These are phyloP conservation scores for Bucorvus abyssinicus DNA, from an alignment of 2,797 vertebrate species.

Conservation along the genomic window DNA sequence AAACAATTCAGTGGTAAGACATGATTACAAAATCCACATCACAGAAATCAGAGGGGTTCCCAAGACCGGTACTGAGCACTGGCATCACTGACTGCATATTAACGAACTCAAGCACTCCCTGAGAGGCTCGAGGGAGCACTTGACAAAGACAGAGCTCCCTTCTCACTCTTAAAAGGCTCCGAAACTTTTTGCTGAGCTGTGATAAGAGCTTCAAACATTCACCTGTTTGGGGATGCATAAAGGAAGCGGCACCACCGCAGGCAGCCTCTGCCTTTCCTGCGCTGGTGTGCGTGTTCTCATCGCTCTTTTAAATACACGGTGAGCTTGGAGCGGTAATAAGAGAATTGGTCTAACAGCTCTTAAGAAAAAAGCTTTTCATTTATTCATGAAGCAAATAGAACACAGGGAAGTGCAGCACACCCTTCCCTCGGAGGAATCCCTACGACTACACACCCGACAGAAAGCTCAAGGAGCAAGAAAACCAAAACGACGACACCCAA, in stretches of 20 bases:
- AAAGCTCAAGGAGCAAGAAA: neutral
- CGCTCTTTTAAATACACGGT: neutral
- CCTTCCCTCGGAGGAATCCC: neutral
- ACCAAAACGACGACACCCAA: accelerated
- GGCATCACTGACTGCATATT: neutral
- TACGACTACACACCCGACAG: neutral
- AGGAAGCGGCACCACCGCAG: neutral
- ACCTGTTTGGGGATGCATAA: neutral
- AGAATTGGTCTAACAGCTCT: neutral
- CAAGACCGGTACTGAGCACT: neutral
- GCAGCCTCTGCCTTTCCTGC: neutral
- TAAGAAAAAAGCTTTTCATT: neutral
- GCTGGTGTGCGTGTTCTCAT: accelerated
- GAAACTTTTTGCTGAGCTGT: neutral
- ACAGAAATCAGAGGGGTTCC: neutral
- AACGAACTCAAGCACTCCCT: neutral
- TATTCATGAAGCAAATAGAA: neutral
- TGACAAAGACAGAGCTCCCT: neutral
- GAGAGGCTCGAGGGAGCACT: neutral
- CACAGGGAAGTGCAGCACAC: accelerated
- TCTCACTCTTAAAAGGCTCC: neutral
- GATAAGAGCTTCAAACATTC: neutral
- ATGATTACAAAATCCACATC: neutral
- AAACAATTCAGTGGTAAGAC: neutral
- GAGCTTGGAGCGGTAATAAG: neutral